These are phyloP conservation scores for Nestor notabilis DNA, from an alignment of 2,113 vertebrate genomes.

Conservation along the genomic window DNA sequence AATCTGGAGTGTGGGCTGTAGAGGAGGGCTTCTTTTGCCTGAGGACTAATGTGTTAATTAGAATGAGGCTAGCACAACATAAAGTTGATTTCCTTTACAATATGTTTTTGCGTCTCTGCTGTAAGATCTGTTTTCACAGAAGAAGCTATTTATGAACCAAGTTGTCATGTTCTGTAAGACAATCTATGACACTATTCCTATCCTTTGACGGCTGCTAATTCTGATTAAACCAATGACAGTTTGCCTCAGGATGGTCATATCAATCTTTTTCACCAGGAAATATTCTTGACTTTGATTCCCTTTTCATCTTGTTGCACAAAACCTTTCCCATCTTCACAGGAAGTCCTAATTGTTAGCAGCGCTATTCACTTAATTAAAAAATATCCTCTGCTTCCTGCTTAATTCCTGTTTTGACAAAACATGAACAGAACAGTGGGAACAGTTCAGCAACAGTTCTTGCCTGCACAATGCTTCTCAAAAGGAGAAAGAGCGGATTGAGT, in stretches of 20 bases:
- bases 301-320: not conserved
- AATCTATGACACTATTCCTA: conserved; percentile 26
- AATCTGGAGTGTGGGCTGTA: not conserved
- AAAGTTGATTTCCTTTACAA: conserved; percentile 31
- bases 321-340: not conserved
- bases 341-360: not conserved
- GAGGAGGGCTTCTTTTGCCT: not conserved
- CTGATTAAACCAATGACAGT: not conserved
- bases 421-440: not conserved
- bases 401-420: not conserved
- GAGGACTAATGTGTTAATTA: conserved; percentile 29
- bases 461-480: not conserved
- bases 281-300: not conserved
- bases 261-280: not conserved
- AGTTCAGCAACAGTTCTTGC: not conserved
- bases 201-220: conserved; percentile 16
- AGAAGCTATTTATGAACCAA: conserved; percentile 52
- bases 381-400: not conserved
- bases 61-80: conserved; percentile 40
- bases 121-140: conserved; percentile 38
- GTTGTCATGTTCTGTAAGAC: conserved; percentile 37
- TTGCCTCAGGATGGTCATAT: conserved; percentile 19
- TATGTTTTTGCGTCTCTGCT: conserved; percentile 36
- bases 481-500: not conserved
- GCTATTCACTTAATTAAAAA: not conserved